phyloP scores from a whole-genome alignment of 2,113 vertebrate species.

The Lutjanus erythropterus region DNA sequence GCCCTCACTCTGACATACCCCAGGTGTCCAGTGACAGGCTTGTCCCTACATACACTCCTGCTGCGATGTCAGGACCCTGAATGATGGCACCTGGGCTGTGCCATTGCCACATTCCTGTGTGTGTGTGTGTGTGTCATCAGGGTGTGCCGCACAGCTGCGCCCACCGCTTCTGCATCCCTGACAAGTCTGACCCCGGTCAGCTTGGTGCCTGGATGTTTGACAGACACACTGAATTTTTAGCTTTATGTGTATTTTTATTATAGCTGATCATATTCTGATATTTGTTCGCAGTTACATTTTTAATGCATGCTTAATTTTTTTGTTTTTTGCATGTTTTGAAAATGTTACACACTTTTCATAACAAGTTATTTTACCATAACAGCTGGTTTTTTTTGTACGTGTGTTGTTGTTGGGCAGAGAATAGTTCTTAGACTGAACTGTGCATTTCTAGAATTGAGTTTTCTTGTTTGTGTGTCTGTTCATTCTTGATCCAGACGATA shows the following conservation, averaged over 20 bases:
- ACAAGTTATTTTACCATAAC: neutral
- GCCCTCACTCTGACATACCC: neutral
- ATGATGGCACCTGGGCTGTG: slow-evolving; percentile 31
- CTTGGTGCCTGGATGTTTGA: neutral
- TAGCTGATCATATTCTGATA: neutral
- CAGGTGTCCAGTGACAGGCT: slow-evolving; percentile 37
- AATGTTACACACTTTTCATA: neutral
- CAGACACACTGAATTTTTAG: neutral
- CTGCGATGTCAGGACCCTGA: slow-evolving; percentile 37
- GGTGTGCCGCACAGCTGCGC: slow-evolving; percentile 54
- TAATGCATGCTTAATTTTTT: neutral
- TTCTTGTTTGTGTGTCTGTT: neutral
- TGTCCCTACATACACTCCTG: slow-evolving; percentile 39
- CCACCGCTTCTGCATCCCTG: slow-evolving; percentile 32
- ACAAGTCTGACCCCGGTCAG: slow-evolving; percentile 23
- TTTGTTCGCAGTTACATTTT: neutral
- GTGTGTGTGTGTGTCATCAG: slow-evolving; percentile 1
- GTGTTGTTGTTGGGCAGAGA: neutral
- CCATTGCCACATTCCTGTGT: slow-evolving; percentile 24
- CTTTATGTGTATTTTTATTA: neutral
- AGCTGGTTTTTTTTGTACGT: no score
- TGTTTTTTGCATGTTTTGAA: neutral
- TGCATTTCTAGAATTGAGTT: neutral
- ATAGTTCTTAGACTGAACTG: neutral
- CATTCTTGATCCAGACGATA: neutral